Evolutionary conservation across 2,888 invertebrate genomes (phyloP).

Genomic region (Trachelus troglodyta): DNA sequence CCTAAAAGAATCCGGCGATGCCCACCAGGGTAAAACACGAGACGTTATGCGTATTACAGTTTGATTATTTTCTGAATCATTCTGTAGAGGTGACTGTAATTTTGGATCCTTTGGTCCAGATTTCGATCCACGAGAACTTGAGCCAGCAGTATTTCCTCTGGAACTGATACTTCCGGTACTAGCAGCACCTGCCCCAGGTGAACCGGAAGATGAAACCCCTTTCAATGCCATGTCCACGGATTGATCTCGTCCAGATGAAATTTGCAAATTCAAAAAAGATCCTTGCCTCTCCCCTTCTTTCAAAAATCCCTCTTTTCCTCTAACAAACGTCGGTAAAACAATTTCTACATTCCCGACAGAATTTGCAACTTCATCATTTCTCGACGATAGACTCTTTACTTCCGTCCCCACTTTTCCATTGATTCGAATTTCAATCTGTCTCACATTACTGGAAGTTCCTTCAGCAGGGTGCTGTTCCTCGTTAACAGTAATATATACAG

Average conservation of each 20-base stretch:
- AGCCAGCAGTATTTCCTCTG: neutral
- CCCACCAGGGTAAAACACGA: conserved; percentile 31
- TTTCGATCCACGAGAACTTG: conserved; percentile 5
- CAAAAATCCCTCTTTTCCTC: too few relatives aligned
- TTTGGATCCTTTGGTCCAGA: neutral
- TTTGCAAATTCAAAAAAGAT: too few relatives aligned
- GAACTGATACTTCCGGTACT: too few relatives aligned
- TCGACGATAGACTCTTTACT: conserved; percentile 33
- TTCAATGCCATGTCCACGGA: too few relatives aligned
- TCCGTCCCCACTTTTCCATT: conserved; percentile 41
- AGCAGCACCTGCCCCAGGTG: too few relatives aligned
- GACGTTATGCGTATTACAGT: neutral
- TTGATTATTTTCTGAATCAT: conserved; percentile 2
- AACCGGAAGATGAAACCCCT: too few relatives aligned
- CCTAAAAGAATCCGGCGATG: conserved; percentile 31
- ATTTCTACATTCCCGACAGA: conserved; percentile 45
- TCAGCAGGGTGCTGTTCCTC: conserved; percentile 13
- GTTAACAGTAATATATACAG: conserved; percentile 39
- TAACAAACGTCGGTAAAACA: conserved; percentile 24
- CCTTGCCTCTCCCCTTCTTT: too few relatives aligned
- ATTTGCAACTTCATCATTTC: conserved; percentile 33
- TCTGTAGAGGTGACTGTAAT: neutral
- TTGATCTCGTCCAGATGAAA: too few relatives aligned
- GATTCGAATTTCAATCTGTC: conserved; percentile 42
- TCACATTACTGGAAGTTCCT: neutral